Evolutionary conservation across 2,888 invertebrate species (phyloP).

Genomic region (Caenorhabditis zanzibari): DNA sequence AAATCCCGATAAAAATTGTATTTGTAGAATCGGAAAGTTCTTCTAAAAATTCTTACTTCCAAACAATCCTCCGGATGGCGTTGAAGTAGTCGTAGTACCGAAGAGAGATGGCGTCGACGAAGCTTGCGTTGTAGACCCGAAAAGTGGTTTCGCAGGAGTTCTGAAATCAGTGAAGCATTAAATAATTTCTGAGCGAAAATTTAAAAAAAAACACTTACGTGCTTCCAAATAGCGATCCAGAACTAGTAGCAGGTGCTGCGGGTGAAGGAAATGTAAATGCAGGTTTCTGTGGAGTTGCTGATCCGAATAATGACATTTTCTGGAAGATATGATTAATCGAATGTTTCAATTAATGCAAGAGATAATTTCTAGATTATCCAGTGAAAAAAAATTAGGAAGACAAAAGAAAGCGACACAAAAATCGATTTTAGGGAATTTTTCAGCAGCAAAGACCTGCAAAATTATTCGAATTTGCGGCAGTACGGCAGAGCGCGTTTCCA

Average conservation of each 20-base stretch:
- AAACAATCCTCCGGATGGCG: conserved; percentile 62
- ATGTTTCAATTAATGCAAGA: too few species aligned
- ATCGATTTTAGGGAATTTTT: conserved; percentile 3
- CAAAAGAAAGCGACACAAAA: neutral
- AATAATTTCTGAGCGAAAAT: neutral
- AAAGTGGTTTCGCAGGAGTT: conserved; percentile 63
- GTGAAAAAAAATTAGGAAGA: neutral
- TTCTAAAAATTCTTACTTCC: conserved; percentile 33
- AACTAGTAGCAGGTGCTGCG: conserved; percentile 35
- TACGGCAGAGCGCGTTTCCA: conserved; percentile 32
- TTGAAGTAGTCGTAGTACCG: conserved; percentile 56
- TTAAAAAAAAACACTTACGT: conserved; percentile 43
- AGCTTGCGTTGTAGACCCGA: conserved; percentile 63
- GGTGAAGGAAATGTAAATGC: conserved; percentile 65
- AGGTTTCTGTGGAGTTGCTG: conserved; percentile 40
- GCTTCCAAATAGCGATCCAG: conserved; percentile 55
- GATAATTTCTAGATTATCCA: neutral
- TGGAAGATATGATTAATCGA: too few species aligned
- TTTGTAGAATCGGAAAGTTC: too few species aligned
- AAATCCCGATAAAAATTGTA: neutral
- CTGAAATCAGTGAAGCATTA: conserved; percentile 23
- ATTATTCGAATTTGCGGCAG: conserved; percentile 32
- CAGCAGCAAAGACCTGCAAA: neutral
- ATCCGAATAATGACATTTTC: conserved; percentile 61
- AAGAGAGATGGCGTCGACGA: conserved; percentile 57